phyloP scores from a whole-genome alignment of 1,140 invertebrate species.

The Caligus rogercresseyi region DNA sequence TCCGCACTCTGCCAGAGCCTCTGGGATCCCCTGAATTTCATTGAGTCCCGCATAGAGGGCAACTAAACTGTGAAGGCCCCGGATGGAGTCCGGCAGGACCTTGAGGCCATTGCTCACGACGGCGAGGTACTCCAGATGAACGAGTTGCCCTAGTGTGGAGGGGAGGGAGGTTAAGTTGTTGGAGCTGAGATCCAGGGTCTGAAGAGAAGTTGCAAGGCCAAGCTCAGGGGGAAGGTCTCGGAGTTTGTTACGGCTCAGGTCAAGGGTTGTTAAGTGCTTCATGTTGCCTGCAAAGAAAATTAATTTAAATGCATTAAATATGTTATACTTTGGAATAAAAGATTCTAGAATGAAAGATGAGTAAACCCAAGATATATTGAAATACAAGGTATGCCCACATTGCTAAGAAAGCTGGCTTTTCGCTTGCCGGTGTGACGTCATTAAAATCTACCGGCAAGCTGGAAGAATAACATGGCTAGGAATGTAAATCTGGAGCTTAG shows the following conservation, averaged over 20 bases:
- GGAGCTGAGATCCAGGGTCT: not conserved
- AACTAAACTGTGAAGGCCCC: not conserved
- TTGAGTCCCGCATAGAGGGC: not conserved
- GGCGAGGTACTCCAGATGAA: not conserved
- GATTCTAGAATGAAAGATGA: not conserved
- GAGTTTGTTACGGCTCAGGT: slow-evolving; percentile 1
- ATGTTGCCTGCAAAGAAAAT: not conserved
- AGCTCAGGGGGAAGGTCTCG: not conserved
- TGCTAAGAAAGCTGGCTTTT: no score
- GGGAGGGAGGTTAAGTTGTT: not conserved
- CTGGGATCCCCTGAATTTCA: not conserved
- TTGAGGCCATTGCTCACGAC: not conserved
- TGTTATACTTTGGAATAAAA: no score
- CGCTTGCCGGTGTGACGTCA: no score
- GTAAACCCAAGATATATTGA: not conserved
- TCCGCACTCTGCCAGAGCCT: not conserved
- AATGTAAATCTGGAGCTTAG: no score
- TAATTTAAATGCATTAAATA: no score
- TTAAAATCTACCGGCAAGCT: no score
- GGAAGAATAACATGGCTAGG: no score
- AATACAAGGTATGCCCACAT: no score
- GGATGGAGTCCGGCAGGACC: not conserved
- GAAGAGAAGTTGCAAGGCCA: not conserved
- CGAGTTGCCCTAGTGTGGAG: not conserved
- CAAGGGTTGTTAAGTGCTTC: not conserved